These are phyloP conservation scores for Menidia menidia DNA, from an alignment of 2,797 vertebrate genomes.

Conservation along the genomic window DNA sequence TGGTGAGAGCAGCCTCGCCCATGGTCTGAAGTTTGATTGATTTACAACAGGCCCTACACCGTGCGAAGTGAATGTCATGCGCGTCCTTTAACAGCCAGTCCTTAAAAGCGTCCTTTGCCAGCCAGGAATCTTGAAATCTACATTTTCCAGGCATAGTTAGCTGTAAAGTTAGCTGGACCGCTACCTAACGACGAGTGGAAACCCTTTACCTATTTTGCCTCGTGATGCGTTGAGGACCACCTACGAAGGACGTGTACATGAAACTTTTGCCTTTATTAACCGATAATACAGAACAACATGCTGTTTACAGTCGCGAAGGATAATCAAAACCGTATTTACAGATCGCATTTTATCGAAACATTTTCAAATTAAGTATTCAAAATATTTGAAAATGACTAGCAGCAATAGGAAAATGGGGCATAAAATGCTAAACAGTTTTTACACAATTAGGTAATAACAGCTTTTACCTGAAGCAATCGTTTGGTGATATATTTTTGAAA, in stretches of 20 bases:
- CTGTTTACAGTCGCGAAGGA: neutral
- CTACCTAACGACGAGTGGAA: conserved; percentile 7
- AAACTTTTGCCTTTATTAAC: too few relatives aligned
- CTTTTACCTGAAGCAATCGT: neutral
- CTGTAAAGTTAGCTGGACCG: conserved; percentile 53
- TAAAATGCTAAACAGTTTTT: neutral
- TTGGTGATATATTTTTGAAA: neutral
- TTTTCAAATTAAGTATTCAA: neutral
- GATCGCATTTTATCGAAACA: neutral
- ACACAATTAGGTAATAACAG: too few relatives aligned
- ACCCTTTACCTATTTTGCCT: conserved; percentile 1
- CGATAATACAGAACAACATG: neutral
- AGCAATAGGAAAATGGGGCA: neutral
- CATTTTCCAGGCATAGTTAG: conserved; percentile 77
- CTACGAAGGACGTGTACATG: neutral
- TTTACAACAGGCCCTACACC: conserved; percentile 76
- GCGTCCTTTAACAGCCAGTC: conserved; percentile 73
- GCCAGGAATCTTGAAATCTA: conserved; percentile 77
- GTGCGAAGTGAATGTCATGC: conserved; percentile 75
- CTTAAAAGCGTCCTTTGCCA: conserved; percentile 70
- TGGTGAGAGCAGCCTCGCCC: conserved; percentile 80
- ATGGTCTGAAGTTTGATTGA: conserved; percentile 81
- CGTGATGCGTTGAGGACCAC: conserved; percentile 23
- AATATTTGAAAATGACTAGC: neutral
- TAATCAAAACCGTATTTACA: neutral